Percentiles rank a stretch among this genome's conserved stretches.
phyloP scores from a whole-genome alignment of 2,797 vertebrate species.

The Sebastolobus altivelis region DNA sequence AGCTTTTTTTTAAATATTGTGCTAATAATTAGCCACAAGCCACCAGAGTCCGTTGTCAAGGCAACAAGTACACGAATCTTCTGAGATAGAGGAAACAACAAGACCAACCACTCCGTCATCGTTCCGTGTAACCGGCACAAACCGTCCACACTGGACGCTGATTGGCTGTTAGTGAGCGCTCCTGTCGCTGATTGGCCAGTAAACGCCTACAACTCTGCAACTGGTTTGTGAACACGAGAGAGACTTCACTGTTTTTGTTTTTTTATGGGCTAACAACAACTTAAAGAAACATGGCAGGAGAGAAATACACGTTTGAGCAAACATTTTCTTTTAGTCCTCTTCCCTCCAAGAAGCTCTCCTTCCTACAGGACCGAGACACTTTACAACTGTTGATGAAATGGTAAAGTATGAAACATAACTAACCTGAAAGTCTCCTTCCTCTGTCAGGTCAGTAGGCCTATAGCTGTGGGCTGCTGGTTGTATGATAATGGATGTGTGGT shows the following conservation, averaged over 20 bases:
- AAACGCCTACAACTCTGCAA: neutral
- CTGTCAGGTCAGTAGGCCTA: neutral
- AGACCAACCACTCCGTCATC: neutral
- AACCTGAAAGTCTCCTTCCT: neutral
- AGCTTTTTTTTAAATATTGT: neutral
- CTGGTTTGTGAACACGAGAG: neutral
- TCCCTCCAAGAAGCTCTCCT: slow-evolving; percentile 61
- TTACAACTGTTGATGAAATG: slow-evolving; percentile 79
- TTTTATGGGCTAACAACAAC: fast-evolving
- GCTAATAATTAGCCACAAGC: too few relatives aligned
- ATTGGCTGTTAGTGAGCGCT: slow-evolving; percentile 29
- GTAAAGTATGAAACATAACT: slow-evolving; percentile 46
- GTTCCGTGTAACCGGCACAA: neutral
- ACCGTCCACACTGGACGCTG: neutral
- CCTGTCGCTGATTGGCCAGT: slow-evolving; percentile 34
- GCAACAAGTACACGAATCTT: slow-evolving; percentile 45
- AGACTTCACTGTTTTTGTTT: neutral
- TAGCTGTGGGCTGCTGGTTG: neutral
- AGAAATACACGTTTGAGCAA: slow-evolving; percentile 44
- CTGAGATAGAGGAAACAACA: fast-evolving
- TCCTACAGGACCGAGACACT: slow-evolving; percentile 67
- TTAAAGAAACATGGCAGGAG: slow-evolving; percentile 60
- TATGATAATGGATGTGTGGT: neutral
- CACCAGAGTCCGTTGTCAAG: slow-evolving; percentile 39
- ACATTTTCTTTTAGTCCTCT: slow-evolving; percentile 72